Conservation (phyloP, 2,797 vertebrate species). For the Catharus ustulatus region DNA sequence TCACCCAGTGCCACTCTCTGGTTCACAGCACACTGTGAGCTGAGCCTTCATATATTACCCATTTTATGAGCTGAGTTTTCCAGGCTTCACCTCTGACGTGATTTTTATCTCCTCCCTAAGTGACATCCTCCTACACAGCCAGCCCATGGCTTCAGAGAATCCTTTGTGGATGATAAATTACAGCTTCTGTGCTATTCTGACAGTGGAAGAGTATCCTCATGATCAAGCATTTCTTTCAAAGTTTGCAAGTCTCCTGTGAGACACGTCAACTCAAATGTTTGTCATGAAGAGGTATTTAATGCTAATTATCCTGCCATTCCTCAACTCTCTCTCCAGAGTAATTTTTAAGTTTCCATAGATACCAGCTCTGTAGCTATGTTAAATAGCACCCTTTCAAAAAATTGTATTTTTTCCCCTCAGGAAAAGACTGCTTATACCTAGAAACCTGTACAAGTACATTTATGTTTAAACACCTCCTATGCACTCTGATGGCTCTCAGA, state of each 20-base stretch:
- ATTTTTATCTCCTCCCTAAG: neutral
- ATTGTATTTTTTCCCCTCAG: neutral
- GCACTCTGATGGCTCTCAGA: neutral
- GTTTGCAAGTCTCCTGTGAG: neutral
- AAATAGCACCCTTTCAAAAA: neutral
- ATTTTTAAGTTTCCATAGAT: neutral
- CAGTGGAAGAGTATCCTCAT: neutral
- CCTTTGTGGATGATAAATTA: neutral
- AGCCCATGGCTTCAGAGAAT: neutral
- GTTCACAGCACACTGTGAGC: neutral
- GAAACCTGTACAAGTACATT: neutral
- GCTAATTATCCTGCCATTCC: neutral
- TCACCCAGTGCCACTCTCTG: neutral
- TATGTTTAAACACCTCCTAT: neutral
- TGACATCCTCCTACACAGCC: neutral
- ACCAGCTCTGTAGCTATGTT: neutral
- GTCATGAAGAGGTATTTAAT: neutral
- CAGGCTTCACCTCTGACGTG: neutral
- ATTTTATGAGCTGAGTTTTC: neutral
- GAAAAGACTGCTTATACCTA: neutral
- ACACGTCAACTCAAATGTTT: neutral
- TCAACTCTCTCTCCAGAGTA: neutral
- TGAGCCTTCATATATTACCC: neutral
- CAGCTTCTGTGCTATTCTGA: neutral
- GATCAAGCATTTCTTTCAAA: neutral